These are phyloP conservation scores for Eurois occulta DNA, from an alignment of 2,888 invertebrate genomes.

Conservation along the genomic window DNA sequence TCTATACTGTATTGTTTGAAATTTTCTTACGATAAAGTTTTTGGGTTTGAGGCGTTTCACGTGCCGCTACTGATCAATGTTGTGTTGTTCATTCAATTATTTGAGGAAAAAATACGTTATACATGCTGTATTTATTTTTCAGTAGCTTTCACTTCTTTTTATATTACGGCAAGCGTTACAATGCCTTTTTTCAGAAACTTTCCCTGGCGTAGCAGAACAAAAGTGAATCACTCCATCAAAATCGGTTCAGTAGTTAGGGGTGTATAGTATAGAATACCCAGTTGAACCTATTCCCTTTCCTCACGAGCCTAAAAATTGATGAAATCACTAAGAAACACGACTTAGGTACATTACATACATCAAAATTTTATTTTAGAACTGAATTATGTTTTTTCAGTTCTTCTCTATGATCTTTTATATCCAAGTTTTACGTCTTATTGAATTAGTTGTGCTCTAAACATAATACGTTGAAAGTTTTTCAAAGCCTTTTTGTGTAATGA, in stretches of 20 bases:
- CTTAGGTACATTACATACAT: background rate
- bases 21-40: constrained; percentile 1
- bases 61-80: background rate
- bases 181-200: too few relatives aligned
- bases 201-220: too few relatives aligned
- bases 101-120: background rate
- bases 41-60: background rate
- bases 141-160: background rate
- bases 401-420: constrained; percentile 19
- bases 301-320: background rate
- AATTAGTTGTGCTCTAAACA: constrained; percentile 31
- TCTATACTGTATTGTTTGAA: constrained; percentile 4
- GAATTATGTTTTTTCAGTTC: constrained; percentile 5
- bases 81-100: background rate
- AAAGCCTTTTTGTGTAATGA: constrained; percentile 30
- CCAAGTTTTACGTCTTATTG: constrained; percentile 13
- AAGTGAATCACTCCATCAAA: too few relatives aligned
- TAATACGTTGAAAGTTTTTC: constrained; percentile 12
- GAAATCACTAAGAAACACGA: background rate
- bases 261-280: too few relatives aligned
- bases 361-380: constrained; percentile 1
- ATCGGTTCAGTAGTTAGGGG: too few relatives aligned
- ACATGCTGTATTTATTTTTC: too few relatives aligned
- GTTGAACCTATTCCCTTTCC: background rate
- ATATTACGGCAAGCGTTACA: too few relatives aligned